Percentiles rank a stretch among this genome's conserved stretches.
Conservation (phyloP, 1,140 invertebrate species). For the Apis cerana region DNA sequence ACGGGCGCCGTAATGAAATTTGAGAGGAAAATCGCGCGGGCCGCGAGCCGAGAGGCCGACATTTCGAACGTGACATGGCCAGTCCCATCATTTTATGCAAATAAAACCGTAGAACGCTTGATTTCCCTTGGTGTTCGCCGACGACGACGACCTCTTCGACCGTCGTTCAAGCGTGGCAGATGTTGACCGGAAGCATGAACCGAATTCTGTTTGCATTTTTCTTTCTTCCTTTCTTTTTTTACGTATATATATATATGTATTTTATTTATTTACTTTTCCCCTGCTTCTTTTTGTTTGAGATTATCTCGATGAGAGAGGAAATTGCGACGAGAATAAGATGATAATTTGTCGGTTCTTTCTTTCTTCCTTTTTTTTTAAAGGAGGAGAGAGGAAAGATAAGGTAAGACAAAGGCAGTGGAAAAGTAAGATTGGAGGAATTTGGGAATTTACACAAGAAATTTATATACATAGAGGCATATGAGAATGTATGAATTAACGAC, state of each 20-base stretch:
- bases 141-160: conserved; percentile 23
- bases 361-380: too few relatives aligned
- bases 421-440: too few relatives aligned
- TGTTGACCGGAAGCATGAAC: conserved; percentile 33
- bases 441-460: too few relatives aligned
- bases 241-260: too few relatives aligned
- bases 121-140: conserved; percentile 79
- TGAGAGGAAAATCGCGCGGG: conserved; percentile 56
- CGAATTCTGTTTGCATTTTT: not conserved
- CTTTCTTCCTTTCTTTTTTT: not conserved
- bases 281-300: not conserved
- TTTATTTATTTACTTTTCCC: not conserved
- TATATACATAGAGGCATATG: too few relatives aligned
- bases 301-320: not conserved
- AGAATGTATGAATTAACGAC: too few relatives aligned
- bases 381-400: too few relatives aligned
- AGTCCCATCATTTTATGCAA: conserved; percentile 81
- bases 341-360: too few relatives aligned
- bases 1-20: conserved; percentile 59
- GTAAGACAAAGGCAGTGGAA: too few relatives aligned
- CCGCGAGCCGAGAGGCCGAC: conserved; percentile 38
- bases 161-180: conserved; percentile 26
- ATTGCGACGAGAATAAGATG: too few relatives aligned
- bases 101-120: conserved; percentile 78
- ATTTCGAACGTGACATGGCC: conserved; percentile 73